Percentiles rank a stretch among this genome's conserved stretches.
Evolutionary conservation across 2,113 vertebrate genomes (phyloP).

Genomic region (Tapirus terrestris): DNA sequence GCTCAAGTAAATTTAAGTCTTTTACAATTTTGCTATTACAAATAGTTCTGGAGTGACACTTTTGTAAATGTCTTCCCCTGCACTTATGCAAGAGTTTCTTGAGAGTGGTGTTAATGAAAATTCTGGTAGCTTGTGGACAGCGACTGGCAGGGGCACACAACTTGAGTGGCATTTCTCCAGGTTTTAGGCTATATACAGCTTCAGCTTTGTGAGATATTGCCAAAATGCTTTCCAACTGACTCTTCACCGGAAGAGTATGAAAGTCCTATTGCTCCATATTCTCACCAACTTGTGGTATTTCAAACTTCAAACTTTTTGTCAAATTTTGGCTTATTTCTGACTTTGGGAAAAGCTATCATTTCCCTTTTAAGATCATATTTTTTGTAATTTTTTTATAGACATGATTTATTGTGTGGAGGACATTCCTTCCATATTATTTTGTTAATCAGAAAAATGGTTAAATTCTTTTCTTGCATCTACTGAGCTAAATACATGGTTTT

Average conservation of each 20-base stretch:
- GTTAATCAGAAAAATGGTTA: not conserved
- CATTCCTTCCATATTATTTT: not conserved
- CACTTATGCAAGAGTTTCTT: not conserved
- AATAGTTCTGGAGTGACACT: not conserved
- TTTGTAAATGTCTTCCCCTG: not conserved
- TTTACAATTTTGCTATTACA: not conserved
- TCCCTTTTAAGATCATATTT: not conserved
- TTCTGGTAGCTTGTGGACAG: not conserved
- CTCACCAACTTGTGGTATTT: not conserved
- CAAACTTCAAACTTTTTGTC: not conserved
- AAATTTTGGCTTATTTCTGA: not conserved
- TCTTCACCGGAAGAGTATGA: not conserved
- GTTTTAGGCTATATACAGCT: not conserved
- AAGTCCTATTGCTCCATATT: not conserved
- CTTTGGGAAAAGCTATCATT: not conserved
- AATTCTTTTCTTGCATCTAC: not conserved
- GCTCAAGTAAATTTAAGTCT: slow-evolving; percentile 5
- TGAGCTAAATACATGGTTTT: not conserved
- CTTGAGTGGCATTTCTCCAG: not conserved
- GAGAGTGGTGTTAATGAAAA: not conserved
- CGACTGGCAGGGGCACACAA: not conserved
- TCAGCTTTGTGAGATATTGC: not conserved
- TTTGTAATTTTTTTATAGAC: not conserved
- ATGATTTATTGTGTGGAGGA: not conserved
- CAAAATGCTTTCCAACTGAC: not conserved